These are phyloP conservation scores for Forbesichthys papilliferus DNA, from an alignment of 2,113 vertebrate genomes.

Conservation along the genomic window DNA sequence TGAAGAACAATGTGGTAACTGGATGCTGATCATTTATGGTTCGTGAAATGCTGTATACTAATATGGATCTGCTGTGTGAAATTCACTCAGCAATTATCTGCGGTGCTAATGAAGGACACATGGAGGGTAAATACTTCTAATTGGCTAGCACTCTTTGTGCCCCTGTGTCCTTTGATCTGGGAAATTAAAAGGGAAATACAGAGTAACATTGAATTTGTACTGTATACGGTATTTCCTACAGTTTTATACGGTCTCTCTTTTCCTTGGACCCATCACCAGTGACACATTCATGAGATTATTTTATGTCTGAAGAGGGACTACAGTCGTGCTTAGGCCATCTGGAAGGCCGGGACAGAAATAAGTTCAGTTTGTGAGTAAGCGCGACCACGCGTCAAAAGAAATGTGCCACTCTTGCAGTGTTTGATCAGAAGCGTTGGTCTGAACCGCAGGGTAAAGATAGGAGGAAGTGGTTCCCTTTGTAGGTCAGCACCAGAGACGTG, in stretches of 20 bases:
- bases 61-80: too few relatives aligned
- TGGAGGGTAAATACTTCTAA: too few relatives aligned
- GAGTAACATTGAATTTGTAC: too few relatives aligned
- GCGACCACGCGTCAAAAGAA: conserved; percentile 57
- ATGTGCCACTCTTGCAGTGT: conserved; percentile 19
- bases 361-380: conserved; percentile 43
- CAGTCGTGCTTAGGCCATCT: conserved; percentile 34
- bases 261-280: background rate
- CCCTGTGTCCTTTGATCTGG: too few relatives aligned
- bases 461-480: conserved; percentile 35
- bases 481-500: conserved; percentile 50
- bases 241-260: background rate
- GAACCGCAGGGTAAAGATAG: conserved; percentile 26
- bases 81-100: too few relatives aligned
- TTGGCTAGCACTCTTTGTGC: too few relatives aligned
- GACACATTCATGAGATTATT: background rate
- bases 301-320: conserved; percentile 33
- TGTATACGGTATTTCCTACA: too few relatives aligned
- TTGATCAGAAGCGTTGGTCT: conserved; percentile 39
- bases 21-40: too few relatives aligned
- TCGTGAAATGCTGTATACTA: too few relatives aligned
- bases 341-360: conserved; percentile 28
- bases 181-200: too few relatives aligned
- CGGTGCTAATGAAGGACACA: too few relatives aligned
- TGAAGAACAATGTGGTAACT: too few relatives aligned